Base-by-base conservation (phyloP, 2,888 invertebrate species). In the Apoda limacodes region DNA sequence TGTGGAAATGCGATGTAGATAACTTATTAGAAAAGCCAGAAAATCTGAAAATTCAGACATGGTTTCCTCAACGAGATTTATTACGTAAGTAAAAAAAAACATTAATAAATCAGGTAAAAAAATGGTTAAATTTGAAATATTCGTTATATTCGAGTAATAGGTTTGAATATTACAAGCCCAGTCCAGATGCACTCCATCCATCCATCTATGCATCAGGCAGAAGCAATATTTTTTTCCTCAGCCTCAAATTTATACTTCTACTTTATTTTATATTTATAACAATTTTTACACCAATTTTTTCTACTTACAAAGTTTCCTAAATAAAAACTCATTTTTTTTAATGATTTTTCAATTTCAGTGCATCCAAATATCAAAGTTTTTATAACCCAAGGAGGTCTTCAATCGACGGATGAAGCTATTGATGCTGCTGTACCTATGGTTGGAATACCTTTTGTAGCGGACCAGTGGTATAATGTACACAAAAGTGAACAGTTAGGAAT, bases 281-380 rank as follows among this genome's bases (percentile, higher is more conserved):
- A n/a, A n/a, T n/a, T n/a, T n/a, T n/a, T n/a, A n/a, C n/a, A n/a
- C n/a, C n/a, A n/a, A n/a, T n/a, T n/a, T n/a, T n/a, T n/a, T n/a
- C n/a, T n/a, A n/a, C n/a, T n/a, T n/a, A n/a, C 29, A 7, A 5
- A 22, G 12, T 7, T 9, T 22, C 10, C 4, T 22, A 27, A 13
- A 14, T 27, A 22, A 10, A 5, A 26, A 7, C 9, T 23, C 10
- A 12, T 20, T 12, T 6, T 13, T n/a, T 29, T 6, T 11, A n/a
- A n/a, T n/a, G n/a, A n/a, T 11, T 6, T 15, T 25, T 22, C 12
- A 2, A 11, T 44, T 54, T 3, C 42, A 66, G 65, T 43, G 22
- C 81, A 82, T 50, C 63, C 67, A 7, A 82, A 82, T 26, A 36
- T 82, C 1, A 82, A 81, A 37, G 35, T 75, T 0, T 82, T 82